Conservation (phyloP, 2,888 invertebrate species). For the Hipparchia sbordonii region DNA sequence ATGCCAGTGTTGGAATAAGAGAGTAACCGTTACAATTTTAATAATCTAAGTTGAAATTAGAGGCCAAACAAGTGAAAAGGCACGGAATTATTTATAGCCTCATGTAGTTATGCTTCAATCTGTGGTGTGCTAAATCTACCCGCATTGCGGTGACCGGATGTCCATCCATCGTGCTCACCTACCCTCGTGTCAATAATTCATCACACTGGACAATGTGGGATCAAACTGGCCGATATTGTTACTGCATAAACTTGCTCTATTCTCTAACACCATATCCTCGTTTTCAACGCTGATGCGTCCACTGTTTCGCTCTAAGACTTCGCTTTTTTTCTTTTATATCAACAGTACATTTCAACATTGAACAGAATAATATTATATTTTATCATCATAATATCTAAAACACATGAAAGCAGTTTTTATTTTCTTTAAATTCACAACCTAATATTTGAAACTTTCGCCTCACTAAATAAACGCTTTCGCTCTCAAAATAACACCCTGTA, state of each 20-base stretch:
- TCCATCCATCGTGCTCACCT: constrained; percentile 38
- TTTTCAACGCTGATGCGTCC: background rate
- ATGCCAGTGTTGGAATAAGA: no score
- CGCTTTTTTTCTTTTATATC: no score
- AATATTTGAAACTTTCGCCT: no score
- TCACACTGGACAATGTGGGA: constrained; percentile 51
- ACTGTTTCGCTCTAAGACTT: no score
- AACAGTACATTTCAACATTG: no score
- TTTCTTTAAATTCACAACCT: background rate
- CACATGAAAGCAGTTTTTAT: background rate
- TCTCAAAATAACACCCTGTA: no score
- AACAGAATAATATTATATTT: no score
- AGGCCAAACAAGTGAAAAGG: background rate
- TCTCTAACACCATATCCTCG: background rate
- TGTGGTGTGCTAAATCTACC: constrained; percentile 42
- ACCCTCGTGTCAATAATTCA: constrained; percentile 62
- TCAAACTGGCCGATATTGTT: constrained; percentile 45
- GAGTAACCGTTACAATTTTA: no score
- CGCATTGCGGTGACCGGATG: constrained; percentile 46
- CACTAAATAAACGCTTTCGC: no score
- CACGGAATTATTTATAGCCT: constrained; percentile 38
- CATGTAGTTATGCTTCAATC: constrained; percentile 39
- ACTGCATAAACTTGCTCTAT: constrained; percentile 9
- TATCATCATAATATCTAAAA: no score
- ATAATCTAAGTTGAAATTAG: no score